Evolutionary conservation across 2,113 vertebrate genomes (phyloP).

Genomic region (Scartelaos histophorus): DNA sequence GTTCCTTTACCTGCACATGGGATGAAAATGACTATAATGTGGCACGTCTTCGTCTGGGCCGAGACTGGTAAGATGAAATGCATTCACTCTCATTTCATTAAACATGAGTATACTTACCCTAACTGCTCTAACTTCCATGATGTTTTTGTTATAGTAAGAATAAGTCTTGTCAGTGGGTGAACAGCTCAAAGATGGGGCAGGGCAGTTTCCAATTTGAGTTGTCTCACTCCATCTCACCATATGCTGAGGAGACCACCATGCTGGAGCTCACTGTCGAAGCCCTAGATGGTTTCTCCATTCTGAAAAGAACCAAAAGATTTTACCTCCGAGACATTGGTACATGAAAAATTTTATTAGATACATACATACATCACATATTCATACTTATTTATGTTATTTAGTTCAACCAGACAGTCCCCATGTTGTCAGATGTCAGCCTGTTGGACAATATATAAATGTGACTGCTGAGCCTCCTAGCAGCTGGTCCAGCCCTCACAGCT

Average conservation of each 20-base stretch:
- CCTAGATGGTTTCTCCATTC: slow-evolving; percentile 4
- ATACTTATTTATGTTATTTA: slow-evolving; percentile 28
- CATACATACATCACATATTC: background rate
- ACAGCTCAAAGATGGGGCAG: background rate
- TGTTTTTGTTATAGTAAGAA: slow-evolving; percentile 34
- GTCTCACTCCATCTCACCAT: slow-evolving; percentile 63
- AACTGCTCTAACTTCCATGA: background rate
- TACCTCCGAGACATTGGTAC: slow-evolving; percentile 77
- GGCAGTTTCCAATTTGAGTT: slow-evolving; percentile 57
- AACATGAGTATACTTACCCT: background rate
- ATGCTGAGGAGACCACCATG: slow-evolving; percentile 66
- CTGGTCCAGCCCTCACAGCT: slow-evolving; percentile 77
- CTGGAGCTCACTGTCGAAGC: slow-evolving; percentile 69
- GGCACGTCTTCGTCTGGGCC: slow-evolving; percentile 66
- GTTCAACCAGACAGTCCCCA: slow-evolving; percentile 63
- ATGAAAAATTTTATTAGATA: slow-evolving; percentile 24
- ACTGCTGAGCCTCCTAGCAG: slow-evolving; percentile 56
- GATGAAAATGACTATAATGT: background rate
- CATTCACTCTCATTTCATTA: background rate
- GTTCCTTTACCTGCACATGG: slow-evolving; percentile 69
- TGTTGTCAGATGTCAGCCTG: slow-evolving; percentile 39
- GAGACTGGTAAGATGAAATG: slow-evolving; percentile 59
- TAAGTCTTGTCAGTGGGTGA: slow-evolving; percentile 57
- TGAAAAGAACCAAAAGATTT: slow-evolving; percentile 54
- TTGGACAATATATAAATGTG: slow-evolving; percentile 43